Percentiles rank a stretch among this genome's conserved stretches.
Evolutionary conservation across 2,797 vertebrate genomes (phyloP).

Genomic region (Aphelocoma californica): DNA sequence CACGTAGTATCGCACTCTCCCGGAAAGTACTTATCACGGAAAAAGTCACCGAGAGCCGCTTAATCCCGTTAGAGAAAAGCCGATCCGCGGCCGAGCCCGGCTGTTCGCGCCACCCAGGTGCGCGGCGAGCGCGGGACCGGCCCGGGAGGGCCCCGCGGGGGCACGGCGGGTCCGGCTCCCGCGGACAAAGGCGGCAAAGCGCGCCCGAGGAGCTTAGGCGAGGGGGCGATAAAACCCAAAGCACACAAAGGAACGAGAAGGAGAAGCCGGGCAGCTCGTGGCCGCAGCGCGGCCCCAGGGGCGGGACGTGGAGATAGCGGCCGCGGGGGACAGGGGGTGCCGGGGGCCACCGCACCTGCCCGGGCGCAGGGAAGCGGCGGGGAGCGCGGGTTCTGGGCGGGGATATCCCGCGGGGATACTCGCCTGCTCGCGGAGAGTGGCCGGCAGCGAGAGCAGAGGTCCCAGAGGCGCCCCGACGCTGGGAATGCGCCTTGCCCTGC

Average conservation of each 20-base stretch:
- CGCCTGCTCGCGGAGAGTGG: background rate
- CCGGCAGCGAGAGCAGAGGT: background rate
- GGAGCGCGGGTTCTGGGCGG: no score
- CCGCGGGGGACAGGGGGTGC: no score
- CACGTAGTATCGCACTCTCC: slow-evolving; percentile 18
- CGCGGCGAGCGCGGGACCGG: background rate
- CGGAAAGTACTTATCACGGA: background rate
- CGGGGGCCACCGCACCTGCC: background rate
- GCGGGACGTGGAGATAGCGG: background rate
- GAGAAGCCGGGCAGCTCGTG: background rate
- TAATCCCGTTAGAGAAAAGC: slow-evolving; percentile 44
- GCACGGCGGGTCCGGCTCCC: background rate
- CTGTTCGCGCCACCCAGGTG: background rate
- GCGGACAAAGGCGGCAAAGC: background rate
- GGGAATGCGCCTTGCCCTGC: background rate
- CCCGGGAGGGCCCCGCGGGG: background rate
- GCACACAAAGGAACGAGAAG: background rate
- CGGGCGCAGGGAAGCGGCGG: no score
- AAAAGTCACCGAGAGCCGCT: slow-evolving; percentile 24
- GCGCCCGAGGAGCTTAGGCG: no score
- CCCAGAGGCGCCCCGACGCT: background rate
- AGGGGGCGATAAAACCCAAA: background rate
- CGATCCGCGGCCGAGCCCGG: background rate
- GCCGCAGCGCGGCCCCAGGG: background rate
- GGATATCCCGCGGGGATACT: background rate